A percentile compares a stretch with the other conserved stretches of the same genome.
phyloP scores from a whole-genome alignment of 2,888 invertebrate species.

The Ophonus ardosiacus region DNA sequence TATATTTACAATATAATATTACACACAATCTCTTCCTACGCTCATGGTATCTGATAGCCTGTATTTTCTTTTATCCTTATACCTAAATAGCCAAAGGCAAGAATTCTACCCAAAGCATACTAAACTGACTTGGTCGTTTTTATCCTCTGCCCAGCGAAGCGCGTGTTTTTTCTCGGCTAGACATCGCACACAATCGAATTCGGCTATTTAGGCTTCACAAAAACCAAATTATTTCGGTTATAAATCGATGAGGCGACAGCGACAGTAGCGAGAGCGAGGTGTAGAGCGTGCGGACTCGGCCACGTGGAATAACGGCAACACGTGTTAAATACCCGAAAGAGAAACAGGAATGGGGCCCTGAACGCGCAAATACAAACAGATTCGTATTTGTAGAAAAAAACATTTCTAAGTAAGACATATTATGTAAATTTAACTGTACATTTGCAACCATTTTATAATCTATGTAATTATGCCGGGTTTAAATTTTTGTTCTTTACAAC shows the following conservation, averaged over 20 bases:
- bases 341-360: not conserved
- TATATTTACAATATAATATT: not conserved
- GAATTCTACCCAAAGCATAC: not conserved
- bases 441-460: too few relatives aligned
- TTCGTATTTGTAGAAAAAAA: not conserved
- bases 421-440: too few relatives aligned
- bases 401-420: not conserved
- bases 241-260: constrained; percentile 34
- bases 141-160: constrained; percentile 11
- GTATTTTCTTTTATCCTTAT: not conserved
- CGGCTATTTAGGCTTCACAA: constrained; percentile 73
- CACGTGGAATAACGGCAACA: constrained; percentile 45
- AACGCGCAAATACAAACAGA: not conserved
- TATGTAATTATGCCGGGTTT: too few relatives aligned
- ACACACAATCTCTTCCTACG: not conserved
- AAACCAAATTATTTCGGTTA: constrained; percentile 71
- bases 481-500: too few relatives aligned
- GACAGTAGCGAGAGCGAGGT: not conserved
- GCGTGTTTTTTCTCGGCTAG: constrained; percentile 13
- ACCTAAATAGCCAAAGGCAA: constrained; percentile 21
- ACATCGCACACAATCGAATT: not conserved
- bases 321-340: constrained; percentile 31
- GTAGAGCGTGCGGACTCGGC: constrained; percentile 1
- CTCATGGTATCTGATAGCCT: not conserved
- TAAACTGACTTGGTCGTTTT: constrained; percentile 1